A percentile compares a stretch with the other conserved stretches of the same genome.
Evolutionary conservation across 2,797 vertebrate species (phyloP).

Genomic region (Gephyroberyx darwinii): DNA sequence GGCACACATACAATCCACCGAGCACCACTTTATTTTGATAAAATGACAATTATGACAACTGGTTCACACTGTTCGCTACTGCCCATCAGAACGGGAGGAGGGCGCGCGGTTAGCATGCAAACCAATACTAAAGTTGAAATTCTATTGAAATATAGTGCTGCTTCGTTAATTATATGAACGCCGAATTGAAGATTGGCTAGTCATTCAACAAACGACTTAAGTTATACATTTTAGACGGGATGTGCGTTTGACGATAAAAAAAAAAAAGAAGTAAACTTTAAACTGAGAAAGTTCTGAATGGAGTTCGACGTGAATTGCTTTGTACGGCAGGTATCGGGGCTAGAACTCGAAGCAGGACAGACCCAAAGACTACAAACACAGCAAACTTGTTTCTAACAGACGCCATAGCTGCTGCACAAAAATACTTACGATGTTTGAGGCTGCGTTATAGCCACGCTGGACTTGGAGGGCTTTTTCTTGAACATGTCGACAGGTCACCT

Average conservation of each 20-base stretch:
- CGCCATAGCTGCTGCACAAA: too few relatives aligned
- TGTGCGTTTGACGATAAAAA: not conserved
- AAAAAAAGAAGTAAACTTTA: not conserved
- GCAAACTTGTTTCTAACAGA: not conserved
- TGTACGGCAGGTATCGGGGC: too few relatives aligned
- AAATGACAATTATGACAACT: not conserved
- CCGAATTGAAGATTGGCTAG: not conserved
- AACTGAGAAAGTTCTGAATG: not conserved
- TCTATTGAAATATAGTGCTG: not conserved
- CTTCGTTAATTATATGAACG: not conserved
- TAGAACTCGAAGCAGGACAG: not conserved
- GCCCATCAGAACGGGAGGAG: not conserved
- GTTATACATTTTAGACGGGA: too few relatives aligned
- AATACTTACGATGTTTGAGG: conserved; percentile 57
- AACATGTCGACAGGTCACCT: conserved; percentile 72
- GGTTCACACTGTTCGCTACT: not conserved
- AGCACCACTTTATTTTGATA: not conserved
- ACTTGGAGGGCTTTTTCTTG: conserved; percentile 65
- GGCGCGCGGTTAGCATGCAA: too few relatives aligned
- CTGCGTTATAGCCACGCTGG: conserved; percentile 52
- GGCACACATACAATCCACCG: not conserved
- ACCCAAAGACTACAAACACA: not conserved
- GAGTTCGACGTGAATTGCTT: not conserved
- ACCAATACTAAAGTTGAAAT: not conserved
- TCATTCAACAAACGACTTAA: too few relatives aligned